Conservation (phyloP, 2,888 invertebrate species). For the Pogonocherus hispidulus region DNA sequence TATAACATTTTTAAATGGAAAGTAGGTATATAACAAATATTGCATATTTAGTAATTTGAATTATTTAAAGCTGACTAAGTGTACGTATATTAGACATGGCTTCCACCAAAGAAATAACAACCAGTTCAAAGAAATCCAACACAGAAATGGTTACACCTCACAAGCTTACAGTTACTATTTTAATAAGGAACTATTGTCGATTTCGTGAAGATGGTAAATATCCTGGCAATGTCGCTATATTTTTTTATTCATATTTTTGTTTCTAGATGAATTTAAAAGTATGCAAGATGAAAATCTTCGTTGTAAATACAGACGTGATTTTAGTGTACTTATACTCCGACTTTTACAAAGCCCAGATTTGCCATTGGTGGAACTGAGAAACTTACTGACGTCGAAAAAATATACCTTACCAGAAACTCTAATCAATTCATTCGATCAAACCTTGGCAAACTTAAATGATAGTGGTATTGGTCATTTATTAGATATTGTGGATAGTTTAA, state of each 20-base stretch:
- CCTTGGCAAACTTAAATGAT: slow-evolving; percentile 73
- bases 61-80: too few relatives aligned
- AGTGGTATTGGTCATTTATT: slow-evolving; percentile 69
- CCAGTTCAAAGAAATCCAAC: slow-evolving; percentile 38
- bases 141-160: slow-evolving; percentile 77
- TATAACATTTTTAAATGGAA: too few relatives aligned
- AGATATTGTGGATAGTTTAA: slow-evolving; percentile 62
- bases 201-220: slow-evolving; percentile 72
- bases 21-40: too few relatives aligned
- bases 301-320: slow-evolving; percentile 79
- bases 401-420: slow-evolving; percentile 74
- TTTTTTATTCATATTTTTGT: too few relatives aligned
- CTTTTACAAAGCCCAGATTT: slow-evolving; percentile 87
- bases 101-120: slow-evolving; percentile 41
- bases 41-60: too few relatives aligned
- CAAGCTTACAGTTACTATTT: slow-evolving; percentile 82
- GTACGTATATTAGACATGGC: slow-evolving; percentile 29
- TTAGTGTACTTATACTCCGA: slow-evolving; percentile 85
- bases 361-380: slow-evolving; percentile 78
- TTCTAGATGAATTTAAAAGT: slow-evolving; percentile 70
- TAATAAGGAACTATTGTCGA: slow-evolving; percentile 82
- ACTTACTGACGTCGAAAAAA: slow-evolving; percentile 75
- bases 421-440: slow-evolving; percentile 73
- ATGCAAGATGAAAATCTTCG: slow-evolving; percentile 70
- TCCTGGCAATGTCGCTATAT: too few relatives aligned